phyloP scores from a whole-genome alignment of 2,113 vertebrate species.

The Polypterus senegalus region DNA sequence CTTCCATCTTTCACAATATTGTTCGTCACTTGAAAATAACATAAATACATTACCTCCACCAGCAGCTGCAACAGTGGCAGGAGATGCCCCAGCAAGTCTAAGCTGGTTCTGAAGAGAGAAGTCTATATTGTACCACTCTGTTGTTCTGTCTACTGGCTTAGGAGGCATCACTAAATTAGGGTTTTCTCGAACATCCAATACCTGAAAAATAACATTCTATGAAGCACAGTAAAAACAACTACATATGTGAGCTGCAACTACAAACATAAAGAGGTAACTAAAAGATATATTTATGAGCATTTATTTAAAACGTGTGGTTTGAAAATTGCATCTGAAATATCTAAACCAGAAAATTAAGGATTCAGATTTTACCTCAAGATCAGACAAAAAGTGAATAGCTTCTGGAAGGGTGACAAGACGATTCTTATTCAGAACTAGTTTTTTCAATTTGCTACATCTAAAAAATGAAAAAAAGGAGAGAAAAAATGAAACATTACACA shows the following conservation, averaged over 20 bases:
- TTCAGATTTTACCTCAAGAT: conserved; percentile 61
- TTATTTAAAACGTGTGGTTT: too few species aligned
- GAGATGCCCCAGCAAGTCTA: conserved; percentile 81
- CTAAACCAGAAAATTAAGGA: too few species aligned
- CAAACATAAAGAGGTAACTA: too few species aligned
- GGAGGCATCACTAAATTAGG: conserved; percentile 94
- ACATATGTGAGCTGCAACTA: too few species aligned
- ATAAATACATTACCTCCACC: conserved; percentile 52
- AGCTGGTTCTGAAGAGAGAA: conserved; percentile 96
- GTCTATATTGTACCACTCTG: conserved; percentile 97
- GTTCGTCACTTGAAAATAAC: not conserved
- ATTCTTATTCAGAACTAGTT: conserved; percentile 90
- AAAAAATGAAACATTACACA: too few species aligned
- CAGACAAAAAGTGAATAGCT: conserved; percentile 79
- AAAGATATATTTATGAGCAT: too few species aligned
- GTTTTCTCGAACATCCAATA: conserved; percentile 89
- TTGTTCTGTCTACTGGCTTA: conserved; percentile 66
- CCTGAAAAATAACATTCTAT: conserved; percentile 33
- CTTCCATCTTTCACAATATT: too few species aligned
- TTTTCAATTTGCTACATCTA: conserved; percentile 86
- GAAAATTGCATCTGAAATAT: too few species aligned
- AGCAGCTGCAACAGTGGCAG: conserved; percentile 77
- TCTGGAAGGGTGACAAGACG: conserved; percentile 86
- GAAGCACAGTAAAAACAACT: too few species aligned
- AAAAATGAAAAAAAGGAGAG: conserved; percentile 4